Conservation (phyloP, 2,113 vertebrate species). For the Lagenorhynchus albirostris region DNA sequence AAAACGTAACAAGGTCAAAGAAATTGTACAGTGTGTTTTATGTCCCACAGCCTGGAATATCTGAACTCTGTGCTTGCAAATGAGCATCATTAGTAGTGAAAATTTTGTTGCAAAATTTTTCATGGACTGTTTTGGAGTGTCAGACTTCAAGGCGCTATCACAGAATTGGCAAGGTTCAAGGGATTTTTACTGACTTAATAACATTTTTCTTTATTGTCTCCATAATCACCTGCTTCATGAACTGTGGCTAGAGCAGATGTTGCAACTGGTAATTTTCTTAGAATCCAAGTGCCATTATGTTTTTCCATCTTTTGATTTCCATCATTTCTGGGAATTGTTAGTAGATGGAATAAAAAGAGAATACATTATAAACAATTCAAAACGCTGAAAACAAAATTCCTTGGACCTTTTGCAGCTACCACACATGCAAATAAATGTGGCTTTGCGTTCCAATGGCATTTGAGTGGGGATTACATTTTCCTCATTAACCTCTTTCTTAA, state of each 20-base stretch:
- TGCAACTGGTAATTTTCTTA: constrained; percentile 75
- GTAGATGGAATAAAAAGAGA: constrained; percentile 77
- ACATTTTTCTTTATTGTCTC: constrained; percentile 60
- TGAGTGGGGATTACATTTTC: constrained; percentile 75
- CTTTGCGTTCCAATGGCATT: constrained; percentile 77
- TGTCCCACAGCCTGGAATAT: constrained; percentile 44
- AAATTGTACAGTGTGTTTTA: constrained; percentile 43
- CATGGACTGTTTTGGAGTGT: constrained; percentile 28
- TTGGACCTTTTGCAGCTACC: constrained; percentile 79
- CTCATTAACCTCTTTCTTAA: constrained; percentile 78
- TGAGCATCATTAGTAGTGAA: constrained; percentile 54
- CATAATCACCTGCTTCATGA: constrained; percentile 72
- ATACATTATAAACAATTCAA: constrained; percentile 81
- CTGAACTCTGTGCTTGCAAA: constrained; percentile 50
- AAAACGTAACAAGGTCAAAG: constrained; percentile 57
- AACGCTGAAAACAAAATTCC: constrained; percentile 81
- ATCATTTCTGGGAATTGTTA: constrained; percentile 76
- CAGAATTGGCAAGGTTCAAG: constrained; percentile 55
- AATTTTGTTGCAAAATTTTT: constrained; percentile 66
- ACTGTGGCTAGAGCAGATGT: constrained; percentile 66
- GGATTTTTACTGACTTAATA: constrained; percentile 73
- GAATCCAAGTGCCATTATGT: constrained; percentile 77
- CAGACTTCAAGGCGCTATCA: constrained; percentile 70
- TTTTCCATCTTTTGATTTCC: constrained; percentile 78
- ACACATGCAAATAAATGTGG: constrained; percentile 78